A percentile compares a stretch with the other conserved stretches of the same genome.
These are phyloP conservation scores for Xiphydria camelus DNA, from an alignment of 2,888 invertebrate genomes.

Conservation along the genomic window DNA sequence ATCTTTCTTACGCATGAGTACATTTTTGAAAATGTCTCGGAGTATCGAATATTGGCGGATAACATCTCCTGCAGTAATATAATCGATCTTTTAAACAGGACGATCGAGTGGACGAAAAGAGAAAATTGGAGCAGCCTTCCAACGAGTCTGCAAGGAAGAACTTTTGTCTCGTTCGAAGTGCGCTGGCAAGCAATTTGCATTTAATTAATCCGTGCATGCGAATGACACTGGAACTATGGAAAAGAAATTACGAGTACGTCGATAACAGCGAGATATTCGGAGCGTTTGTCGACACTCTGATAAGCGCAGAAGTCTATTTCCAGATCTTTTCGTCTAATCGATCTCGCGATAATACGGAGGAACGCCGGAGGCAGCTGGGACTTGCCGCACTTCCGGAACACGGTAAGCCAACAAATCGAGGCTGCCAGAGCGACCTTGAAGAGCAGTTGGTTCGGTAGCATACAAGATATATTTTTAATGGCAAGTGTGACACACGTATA, in stretches of 20 bases:
- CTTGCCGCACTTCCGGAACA: slow-evolving; percentile 67
- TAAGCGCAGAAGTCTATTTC: slow-evolving; percentile 19
- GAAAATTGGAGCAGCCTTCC: slow-evolving; percentile 52
- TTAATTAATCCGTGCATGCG: slow-evolving; percentile 82
- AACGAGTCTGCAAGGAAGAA: no score
- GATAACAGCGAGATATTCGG: no score
- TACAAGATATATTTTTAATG: slow-evolving; percentile 69
- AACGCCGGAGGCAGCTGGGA: slow-evolving; percentile 69
- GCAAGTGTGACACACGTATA: slow-evolving; percentile 50
- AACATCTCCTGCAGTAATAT: no score
- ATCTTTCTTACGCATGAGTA: no score
- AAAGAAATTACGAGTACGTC: slow-evolving; percentile 69
- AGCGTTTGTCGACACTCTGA: not conserved
- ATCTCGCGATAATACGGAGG: slow-evolving; percentile 64
- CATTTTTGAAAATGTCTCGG: no score
- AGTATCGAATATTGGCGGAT: no score
- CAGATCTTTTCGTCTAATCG: slow-evolving; percentile 69
- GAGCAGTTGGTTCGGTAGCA: slow-evolving; percentile 68
- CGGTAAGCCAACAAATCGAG: slow-evolving; percentile 67
- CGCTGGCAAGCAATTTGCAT: no score
- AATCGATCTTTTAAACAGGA: no score
- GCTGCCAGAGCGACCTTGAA: slow-evolving; percentile 69
- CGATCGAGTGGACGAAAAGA: slow-evolving; percentile 58
- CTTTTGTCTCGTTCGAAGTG: no score
- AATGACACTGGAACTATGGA: slow-evolving; percentile 80